Evolutionary conservation across 1,140 invertebrate genomes (phyloP), one percentile per base, ranked within the genome.

Genomic region (Drosophila ambigua): DNA sequence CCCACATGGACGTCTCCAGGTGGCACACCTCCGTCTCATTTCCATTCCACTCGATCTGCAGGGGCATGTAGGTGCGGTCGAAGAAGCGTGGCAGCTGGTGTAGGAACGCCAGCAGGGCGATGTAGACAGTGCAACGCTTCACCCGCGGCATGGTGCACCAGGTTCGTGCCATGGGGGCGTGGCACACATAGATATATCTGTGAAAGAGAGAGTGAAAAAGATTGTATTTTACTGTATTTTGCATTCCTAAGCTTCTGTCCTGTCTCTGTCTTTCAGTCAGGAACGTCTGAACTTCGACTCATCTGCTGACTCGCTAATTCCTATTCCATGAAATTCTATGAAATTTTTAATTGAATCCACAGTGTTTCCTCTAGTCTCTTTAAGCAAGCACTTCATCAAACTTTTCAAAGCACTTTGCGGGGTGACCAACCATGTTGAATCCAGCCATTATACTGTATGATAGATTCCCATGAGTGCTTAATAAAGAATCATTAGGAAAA

Each of bases 91-190:
- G 95, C 23, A 95, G 93, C 90, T 98, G 97, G 77, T 97, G 96
- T 4, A 97, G 85, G 49, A 95, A 93, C 0, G 97, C 96, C 6
- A 95, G 91, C 28, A 96, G 76, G 28, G 95, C 95, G 50, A 98
- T 97, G 88, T 95, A 95, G 24, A 94, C 93, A 3, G 97, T 95
- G 68, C 95, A 96, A 67, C 95, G 95, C 74, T 95, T 94, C 2
- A 97, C 97, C 3, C 95, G 94, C 0, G 95, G 95, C 93, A 97
- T 95, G 0, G 97, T 98, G 91, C 97, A 98, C 95, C 96, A 97
- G 23, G 94, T 96, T 66, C 95, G 93, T 0, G 97, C 97, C 62
- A 96, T 94, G 1, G 96, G 95, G 3, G 97, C 96, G 91, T 98
- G 97, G 83, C 97, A 98, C 0, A 98, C 96, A 92, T 98, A 98